phyloP scores from a whole-genome alignment of 1,140 invertebrate genomes.

The Tetramorium alpestre region DNA sequence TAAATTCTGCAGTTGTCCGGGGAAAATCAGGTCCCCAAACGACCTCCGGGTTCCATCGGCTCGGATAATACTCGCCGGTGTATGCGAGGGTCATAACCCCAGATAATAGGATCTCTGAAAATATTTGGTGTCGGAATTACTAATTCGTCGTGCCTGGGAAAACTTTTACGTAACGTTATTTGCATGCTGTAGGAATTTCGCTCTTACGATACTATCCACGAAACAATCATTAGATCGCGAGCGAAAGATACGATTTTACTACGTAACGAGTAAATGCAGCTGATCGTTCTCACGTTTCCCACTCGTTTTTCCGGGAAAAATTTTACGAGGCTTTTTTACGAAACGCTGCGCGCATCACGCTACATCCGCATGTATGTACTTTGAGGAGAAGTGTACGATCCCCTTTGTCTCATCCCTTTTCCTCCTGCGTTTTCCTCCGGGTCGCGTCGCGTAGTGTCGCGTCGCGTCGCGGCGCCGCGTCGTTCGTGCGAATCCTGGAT shows the following conservation, averaged over 20 bases:
- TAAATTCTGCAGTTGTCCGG: slow-evolving; percentile 52
- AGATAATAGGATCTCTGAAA: slow-evolving; percentile 60
- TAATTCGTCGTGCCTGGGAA: slow-evolving; percentile 52
- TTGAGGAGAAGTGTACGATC: neutral
- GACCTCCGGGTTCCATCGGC: slow-evolving; percentile 29
- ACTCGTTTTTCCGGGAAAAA: neutral
- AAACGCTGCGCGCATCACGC: neutral
- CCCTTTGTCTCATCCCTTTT: neutral
- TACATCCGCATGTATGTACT: neutral
- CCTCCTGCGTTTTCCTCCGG: neutral
- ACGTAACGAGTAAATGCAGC: neutral
- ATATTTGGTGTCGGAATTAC: slow-evolving; percentile 60
- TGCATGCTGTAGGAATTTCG: neutral
- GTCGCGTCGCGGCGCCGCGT: neutral
- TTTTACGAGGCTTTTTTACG: neutral
- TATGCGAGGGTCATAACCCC: slow-evolving; percentile 10
- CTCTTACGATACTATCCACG: neutral
- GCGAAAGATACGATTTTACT: neutral
- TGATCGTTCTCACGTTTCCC: slow-evolving; percentile 21
- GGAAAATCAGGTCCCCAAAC: slow-evolving; percentile 38
- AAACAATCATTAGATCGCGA: neutral
- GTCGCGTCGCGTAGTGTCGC: neutral
- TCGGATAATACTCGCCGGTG: slow-evolving; percentile 30
- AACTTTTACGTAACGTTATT: neutral
- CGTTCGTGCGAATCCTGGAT: slow-evolving; percentile 30